phyloP scores from a whole-genome alignment of 1,140 invertebrate species.

The Sinella curviseta region DNA sequence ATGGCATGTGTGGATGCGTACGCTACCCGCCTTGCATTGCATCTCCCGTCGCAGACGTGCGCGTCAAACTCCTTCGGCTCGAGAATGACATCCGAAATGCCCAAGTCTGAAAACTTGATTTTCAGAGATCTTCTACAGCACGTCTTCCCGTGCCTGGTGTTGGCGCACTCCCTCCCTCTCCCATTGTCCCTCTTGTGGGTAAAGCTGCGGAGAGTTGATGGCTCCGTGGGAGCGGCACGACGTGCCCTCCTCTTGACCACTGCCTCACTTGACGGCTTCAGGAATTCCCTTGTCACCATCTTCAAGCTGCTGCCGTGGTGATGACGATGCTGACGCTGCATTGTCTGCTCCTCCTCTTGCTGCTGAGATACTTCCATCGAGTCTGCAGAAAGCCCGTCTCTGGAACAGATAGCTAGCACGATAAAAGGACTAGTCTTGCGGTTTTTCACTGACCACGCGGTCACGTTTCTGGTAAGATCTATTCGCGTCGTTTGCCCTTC shows the following conservation, averaged over 20 bases:
- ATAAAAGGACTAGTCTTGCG: constrained; percentile 1
- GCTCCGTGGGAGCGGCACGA: constrained; percentile 6
- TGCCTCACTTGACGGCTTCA: not conserved
- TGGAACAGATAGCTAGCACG: not conserved
- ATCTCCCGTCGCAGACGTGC: constrained; percentile 70
- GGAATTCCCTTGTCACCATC: not conserved
- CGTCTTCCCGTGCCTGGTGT: constrained; percentile 43
- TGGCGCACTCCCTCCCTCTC: constrained; percentile 37
- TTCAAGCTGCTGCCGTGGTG: constrained; percentile 15
- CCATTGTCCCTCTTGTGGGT: not conserved
- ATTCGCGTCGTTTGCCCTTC: not conserved
- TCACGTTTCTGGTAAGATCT: not conserved
- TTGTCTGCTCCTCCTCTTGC: not conserved
- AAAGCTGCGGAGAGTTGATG: not conserved
- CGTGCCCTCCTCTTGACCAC: not conserved
- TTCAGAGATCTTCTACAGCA: constrained; percentile 43
- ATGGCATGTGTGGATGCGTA: constrained; percentile 72
- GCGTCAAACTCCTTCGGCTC: constrained; percentile 72
- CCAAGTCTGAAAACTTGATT: constrained; percentile 44
- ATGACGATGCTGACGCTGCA: not conserved
- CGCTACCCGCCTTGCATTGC: constrained; percentile 59
- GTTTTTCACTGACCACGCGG: not conserved
- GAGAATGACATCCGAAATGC: constrained; percentile 58
- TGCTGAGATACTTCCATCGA: not conserved
- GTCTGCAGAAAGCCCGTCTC: not conserved